Evolutionary conservation across 1,140 invertebrate species (phyloP).

Genomic region (Thrips palmi): DNA sequence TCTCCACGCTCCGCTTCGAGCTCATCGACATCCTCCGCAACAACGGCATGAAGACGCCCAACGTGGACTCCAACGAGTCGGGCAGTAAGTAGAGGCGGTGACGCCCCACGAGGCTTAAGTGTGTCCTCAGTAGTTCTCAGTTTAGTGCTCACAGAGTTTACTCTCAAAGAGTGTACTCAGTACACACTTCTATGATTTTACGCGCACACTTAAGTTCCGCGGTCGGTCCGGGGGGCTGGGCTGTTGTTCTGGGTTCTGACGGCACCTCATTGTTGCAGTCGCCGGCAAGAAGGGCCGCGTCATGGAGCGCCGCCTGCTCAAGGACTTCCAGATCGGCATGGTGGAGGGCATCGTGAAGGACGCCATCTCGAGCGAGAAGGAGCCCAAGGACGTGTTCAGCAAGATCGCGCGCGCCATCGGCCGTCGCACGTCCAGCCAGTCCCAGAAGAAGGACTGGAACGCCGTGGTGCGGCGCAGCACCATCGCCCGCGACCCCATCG

Average conservation of each 20-base stretch:
- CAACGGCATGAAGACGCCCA: constrained; percentile 64
- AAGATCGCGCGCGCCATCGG: constrained; percentile 61
- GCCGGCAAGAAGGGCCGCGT: constrained; percentile 66
- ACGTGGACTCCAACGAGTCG: constrained; percentile 38
- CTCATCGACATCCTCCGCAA: constrained; percentile 69
- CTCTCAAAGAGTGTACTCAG: no score
- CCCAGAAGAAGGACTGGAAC: constrained; percentile 69
- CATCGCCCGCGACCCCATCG: constrained; percentile 50
- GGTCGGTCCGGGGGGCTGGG: no score
- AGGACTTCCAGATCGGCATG: constrained; percentile 76
- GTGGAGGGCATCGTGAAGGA: constrained; percentile 64
- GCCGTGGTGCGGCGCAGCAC: constrained; percentile 53
- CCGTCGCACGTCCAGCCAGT: constrained; percentile 30
- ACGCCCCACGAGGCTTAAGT: no score
- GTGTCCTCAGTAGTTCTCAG: no score
- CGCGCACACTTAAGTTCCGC: no score
- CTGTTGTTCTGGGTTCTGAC: no score
- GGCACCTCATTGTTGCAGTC: constrained; percentile 36
- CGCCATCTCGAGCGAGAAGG: constrained; percentile 41
- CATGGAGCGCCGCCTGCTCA: constrained; percentile 66
- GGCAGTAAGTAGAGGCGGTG: constrained; percentile 26
- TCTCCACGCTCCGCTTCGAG: constrained; percentile 68
- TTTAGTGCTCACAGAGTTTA: no score
- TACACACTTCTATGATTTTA: no score
- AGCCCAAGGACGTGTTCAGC: constrained; percentile 57